phyloP scores from a whole-genome alignment of 2,113 vertebrate genomes.

The Clupea harengus region DNA sequence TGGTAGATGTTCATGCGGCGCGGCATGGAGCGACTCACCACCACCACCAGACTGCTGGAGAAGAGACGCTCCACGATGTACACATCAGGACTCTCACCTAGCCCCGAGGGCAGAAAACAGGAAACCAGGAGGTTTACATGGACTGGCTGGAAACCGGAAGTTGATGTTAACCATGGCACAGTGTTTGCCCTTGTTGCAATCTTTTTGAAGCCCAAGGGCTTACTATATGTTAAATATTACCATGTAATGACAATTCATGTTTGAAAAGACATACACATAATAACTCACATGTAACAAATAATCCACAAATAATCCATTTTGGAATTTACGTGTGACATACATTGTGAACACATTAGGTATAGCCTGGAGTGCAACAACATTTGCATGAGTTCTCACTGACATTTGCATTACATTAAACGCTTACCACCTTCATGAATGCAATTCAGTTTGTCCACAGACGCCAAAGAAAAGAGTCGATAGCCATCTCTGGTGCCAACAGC shows the following conservation, averaged over 20 bases:
- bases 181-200: too few species aligned
- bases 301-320: background rate
- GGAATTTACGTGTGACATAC: background rate
- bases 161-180: background rate
- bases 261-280: background rate
- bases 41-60: slow-evolving; percentile 94
- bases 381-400: too few species aligned
- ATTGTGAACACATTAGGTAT: too few species aligned
- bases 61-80: slow-evolving; percentile 94
- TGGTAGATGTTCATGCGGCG: slow-evolving; percentile 94
- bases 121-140: background rate
- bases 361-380: too few species aligned
- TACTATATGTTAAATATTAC: background rate
- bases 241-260: background rate
- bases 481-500: slow-evolving; percentile 88
- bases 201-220: background rate
- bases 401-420: slow-evolving; percentile 29
- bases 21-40: slow-evolving; percentile 85
- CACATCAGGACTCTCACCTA: slow-evolving; percentile 87
- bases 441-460: slow-evolving; percentile 89
- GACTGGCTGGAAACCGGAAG: background rate
- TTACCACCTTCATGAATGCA: slow-evolving; percentile 92
- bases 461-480: slow-evolving; percentile 90
- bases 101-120: background rate
- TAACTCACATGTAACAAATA: too few species aligned